Conservation (phyloP, 2,113 vertebrate species). For the Oceanodroma tethys region DNA sequence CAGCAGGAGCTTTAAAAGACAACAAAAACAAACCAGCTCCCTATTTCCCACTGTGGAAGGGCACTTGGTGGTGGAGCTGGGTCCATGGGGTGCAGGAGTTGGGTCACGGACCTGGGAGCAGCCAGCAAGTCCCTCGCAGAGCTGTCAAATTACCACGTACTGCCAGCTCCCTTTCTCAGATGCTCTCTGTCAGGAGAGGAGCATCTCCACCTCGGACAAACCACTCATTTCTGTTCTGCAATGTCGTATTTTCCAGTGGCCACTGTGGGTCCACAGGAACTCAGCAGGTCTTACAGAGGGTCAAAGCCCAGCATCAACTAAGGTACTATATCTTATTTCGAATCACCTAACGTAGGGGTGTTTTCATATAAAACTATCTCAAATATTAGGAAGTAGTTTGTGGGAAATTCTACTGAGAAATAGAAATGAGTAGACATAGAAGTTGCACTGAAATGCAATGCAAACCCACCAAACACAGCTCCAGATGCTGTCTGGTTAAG, state of each 20-base stretch:
- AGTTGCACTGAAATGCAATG: neutral
- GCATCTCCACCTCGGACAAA: neutral
- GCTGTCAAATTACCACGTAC: neutral
- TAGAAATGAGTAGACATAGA: neutral
- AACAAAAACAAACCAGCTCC: neutral
- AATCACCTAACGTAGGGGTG: neutral
- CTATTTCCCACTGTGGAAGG: neutral
- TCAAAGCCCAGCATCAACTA: neutral
- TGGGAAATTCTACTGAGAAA: neutral
- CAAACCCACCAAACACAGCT: neutral
- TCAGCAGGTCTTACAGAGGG: neutral
- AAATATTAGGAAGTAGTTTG: neutral
- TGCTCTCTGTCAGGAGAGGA: neutral
- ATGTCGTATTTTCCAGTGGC: neutral
- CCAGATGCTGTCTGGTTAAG: neutral
- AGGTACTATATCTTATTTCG: neutral
- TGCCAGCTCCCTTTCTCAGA: neutral
- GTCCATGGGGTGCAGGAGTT: neutral
- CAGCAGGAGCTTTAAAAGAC: neutral
- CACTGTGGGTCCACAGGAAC: neutral
- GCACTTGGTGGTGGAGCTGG: neutral
- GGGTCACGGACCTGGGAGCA: neutral
- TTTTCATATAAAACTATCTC: neutral
- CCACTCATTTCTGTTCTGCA: neutral
- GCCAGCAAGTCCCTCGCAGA: neutral